These are phyloP conservation scores for Polyodon spathula DNA, from an alignment of 2,113 vertebrate genomes.

Conservation along the genomic window DNA sequence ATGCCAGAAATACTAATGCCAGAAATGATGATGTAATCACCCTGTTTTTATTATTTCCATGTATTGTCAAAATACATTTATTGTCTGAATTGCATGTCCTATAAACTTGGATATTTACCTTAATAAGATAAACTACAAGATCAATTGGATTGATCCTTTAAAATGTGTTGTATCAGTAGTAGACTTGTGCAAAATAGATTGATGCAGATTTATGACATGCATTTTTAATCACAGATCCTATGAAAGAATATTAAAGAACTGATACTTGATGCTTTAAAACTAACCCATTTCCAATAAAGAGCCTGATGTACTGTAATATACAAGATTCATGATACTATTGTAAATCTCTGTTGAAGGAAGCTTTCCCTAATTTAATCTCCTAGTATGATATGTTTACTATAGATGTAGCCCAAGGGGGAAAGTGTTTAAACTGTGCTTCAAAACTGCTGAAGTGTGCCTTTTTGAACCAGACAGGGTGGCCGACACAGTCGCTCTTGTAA, in stretches of 20 bases:
- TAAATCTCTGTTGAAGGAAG: constrained; percentile 35
- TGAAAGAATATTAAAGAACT: constrained; percentile 14
- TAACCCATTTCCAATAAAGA: constrained; percentile 13
- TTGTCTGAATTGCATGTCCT: too few relatives aligned
- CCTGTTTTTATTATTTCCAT: too few relatives aligned
- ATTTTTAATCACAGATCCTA: constrained; percentile 14
- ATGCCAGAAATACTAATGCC: too few relatives aligned
- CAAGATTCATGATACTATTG: too few relatives aligned
- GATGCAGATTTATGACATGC: constrained; percentile 9
- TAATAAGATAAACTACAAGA: too few relatives aligned
- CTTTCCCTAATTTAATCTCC: constrained; percentile 40
- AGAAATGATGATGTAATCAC: too few relatives aligned
- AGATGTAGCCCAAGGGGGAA: constrained; percentile 35
- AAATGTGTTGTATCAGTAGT: neutral
- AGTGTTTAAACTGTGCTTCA: constrained; percentile 47
- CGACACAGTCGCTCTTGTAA: constrained; percentile 36
- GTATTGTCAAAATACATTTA: too few relatives aligned
- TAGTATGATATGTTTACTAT: constrained; percentile 37
- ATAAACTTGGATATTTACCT: too few relatives aligned
- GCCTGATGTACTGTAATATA: constrained; percentile 20
- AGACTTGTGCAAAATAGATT: neutral
- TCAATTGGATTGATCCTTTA: neutral
- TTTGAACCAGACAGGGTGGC: constrained; percentile 42
- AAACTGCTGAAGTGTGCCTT: constrained; percentile 49
- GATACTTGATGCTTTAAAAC: constrained; percentile 12